These are phyloP conservation scores for Gallinago undulata DNA, from an alignment of 2,113 vertebrate genomes.

Conservation along the genomic window DNA sequence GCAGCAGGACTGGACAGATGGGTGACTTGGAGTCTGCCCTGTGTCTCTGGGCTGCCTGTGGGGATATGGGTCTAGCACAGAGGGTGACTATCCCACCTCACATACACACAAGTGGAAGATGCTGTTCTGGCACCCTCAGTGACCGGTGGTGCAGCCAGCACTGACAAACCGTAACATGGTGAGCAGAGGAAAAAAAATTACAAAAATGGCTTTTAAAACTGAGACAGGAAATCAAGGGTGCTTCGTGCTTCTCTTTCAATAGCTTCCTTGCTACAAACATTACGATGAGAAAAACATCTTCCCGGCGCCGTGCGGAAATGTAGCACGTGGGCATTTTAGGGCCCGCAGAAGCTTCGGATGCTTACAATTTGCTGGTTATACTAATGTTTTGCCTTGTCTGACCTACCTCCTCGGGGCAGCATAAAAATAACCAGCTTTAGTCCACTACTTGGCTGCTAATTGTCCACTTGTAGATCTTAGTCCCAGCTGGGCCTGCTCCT, in stretches of 20 bases:
- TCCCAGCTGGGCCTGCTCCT: slow-evolving; percentile 62
- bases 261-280: not conserved
- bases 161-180: not conserved
- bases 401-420: slow-evolving; percentile 57
- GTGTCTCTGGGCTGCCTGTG: not conserved
- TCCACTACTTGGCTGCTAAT: slow-evolving; percentile 64
- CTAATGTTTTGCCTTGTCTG: slow-evolving; percentile 42
- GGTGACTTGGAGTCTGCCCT: not conserved
- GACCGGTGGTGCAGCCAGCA: not conserved
- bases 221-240: not conserved
- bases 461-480: slow-evolving; percentile 56
- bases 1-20: not conserved
- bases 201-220: not conserved
- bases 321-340: not conserved
- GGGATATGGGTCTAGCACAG: not conserved
- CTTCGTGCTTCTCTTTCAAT: not conserved
- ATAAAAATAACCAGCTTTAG: slow-evolving; percentile 64
- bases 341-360: slow-evolving; percentile 23
- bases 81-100: not conserved
- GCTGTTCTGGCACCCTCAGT: not conserved
- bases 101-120: rapidly evolving
- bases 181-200: not conserved
- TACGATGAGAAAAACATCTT: not conserved
- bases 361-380: slow-evolving; percentile 21
- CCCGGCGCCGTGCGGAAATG: not conserved